Base-by-base conservation (phyloP, 1,140 invertebrate species). In the Drosophila virilis region DNA sequence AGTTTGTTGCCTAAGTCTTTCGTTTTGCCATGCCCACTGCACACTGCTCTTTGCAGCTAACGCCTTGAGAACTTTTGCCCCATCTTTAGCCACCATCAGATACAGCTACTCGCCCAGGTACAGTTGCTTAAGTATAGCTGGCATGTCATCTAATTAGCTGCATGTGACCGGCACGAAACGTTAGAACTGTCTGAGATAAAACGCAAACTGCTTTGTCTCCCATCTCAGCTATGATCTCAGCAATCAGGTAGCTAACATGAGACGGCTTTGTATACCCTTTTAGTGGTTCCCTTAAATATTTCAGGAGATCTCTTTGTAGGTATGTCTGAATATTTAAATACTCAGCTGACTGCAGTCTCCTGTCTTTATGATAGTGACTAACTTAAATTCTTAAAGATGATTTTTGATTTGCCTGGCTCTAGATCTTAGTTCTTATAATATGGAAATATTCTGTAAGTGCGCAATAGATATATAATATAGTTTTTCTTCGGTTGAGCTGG, bases 1-100 rank as follows among this genome's bases (percentile, higher is more conserved):
- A 58, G 78, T 79, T 81, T 38, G 79, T 70, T 81, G 67, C 45
- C 65, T 79, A 70, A 81, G 79, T 81, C 69, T 67, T 82, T 82
- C 64, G 68, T 68, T 71, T 42, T 22, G 32, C 32, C 57, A 17
- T 10, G 35, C 32, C 57, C 42, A 72, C 12, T 60, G 8, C 50
- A 32, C 50, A 51, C 1, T 28, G 46, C 12, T 9, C 9, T 32
- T 50, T 40, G 38, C 9, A 4, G 37, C 9, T 38, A 5, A 12
- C 40, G 12, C 40, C 40, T 37, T 54, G 51, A 54, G 51, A 54
- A 54, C 8, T 13, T 37, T 2, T 37, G 51, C 33, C 51, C 8
- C 33, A 15, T 52, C 51, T 52, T 52, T 17, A 52, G 51, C 13
- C 13, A 32, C 51, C 33, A 52, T 54, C 51, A 54, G 51, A 37